phyloP scores from a whole-genome alignment of 92 coral and sea anemone genomes.

The Phymanthus crucifer region DNA sequence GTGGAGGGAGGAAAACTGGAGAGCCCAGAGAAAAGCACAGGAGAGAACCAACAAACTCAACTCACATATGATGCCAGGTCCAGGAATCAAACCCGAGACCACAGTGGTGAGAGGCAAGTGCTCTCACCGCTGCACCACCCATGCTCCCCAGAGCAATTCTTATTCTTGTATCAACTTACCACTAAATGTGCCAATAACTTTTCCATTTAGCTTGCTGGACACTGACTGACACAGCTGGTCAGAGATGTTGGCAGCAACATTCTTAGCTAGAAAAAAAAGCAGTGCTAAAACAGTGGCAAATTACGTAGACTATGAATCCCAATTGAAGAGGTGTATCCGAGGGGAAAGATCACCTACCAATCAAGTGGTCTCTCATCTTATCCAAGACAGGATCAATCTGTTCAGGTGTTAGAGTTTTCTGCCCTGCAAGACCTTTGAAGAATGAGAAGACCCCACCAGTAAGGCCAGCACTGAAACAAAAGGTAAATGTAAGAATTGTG shows the following conservation, averaged over 20 bases:
- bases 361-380: constrained; percentile 96
- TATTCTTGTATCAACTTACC: constrained; percentile 53
- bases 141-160: no score
- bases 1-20: no score
- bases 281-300: no score
- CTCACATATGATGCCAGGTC: no score
- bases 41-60: no score
- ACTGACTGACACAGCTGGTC: constrained; percentile 92
- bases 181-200: constrained; percentile 93
- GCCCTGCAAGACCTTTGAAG: constrained; percentile 98
- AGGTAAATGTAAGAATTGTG: background rate
- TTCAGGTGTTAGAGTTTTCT: constrained; percentile 81
- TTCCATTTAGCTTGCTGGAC: constrained; percentile 94
- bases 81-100: no score
- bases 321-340: background rate
- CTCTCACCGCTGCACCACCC: no score
- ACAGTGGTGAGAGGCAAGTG: no score
- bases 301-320: background rate
- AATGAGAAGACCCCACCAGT: constrained; percentile 93
- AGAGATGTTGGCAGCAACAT: constrained; percentile 95
- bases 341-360: constrained; percentile 48
- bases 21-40: no score
- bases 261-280: constrained; percentile 64
- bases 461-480: constrained; percentile 37
- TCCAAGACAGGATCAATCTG: constrained; percentile 93